phyloP scores from a whole-genome alignment of 2,888 invertebrate species.

The Harpagoxenus sublaevis region DNA sequence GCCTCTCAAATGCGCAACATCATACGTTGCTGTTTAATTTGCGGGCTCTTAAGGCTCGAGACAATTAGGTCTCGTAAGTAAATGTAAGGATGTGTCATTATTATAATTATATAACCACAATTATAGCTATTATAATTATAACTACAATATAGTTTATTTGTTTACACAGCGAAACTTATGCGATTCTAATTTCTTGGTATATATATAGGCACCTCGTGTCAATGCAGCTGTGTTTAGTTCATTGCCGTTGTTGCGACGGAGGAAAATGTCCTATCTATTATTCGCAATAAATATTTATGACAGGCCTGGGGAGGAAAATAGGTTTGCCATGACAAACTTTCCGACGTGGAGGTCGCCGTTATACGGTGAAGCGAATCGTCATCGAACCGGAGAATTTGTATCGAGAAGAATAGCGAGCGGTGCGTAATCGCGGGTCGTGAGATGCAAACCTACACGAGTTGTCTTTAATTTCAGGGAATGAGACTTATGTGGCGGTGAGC shows the following conservation, averaged over 20 bases:
- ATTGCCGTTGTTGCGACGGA: too few species aligned
- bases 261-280: too few species aligned
- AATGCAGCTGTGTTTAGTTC: too few species aligned
- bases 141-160: neutral
- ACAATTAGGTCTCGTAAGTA: neutral
- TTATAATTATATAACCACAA: neutral
- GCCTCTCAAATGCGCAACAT: neutral
- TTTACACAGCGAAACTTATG: neutral
- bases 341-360: neutral
- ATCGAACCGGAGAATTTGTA: slow-evolving; percentile 64
- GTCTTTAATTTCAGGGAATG: slow-evolving; percentile 78
- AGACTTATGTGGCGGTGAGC: slow-evolving; percentile 6
- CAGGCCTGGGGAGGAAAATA: neutral
- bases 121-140: neutral
- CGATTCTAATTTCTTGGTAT: neutral
- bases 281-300: slow-evolving; percentile 9
- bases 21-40: neutral
- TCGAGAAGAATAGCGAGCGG: slow-evolving; percentile 55
- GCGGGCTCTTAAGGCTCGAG: neutral
- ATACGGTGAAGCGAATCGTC: neutral
- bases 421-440: slow-evolving; percentile 74
- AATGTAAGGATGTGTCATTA: neutral
- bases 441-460: slow-evolving; percentile 70
- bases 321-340: neutral
- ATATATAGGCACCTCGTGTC: too few species aligned